Conservation (phyloP, 2,888 invertebrate genomes). For the Standfussiana lucernea region DNA sequence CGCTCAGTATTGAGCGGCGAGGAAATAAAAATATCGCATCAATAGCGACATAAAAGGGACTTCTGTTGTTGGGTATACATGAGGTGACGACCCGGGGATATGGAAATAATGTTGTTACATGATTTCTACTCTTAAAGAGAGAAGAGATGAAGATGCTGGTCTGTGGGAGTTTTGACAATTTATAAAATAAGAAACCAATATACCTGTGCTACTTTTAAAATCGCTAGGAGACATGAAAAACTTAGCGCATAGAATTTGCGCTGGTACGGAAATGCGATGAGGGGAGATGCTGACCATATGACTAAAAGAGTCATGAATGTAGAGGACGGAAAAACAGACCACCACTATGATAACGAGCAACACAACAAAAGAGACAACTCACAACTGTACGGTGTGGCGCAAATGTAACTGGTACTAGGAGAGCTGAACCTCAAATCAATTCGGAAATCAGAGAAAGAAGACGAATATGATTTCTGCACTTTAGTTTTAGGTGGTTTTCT, state of each 20-base stretch:
- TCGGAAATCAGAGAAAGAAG: too few species aligned
- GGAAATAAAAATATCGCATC: slow-evolving; percentile 89
- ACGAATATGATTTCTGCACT: not conserved
- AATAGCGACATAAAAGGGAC: slow-evolving; percentile 84
- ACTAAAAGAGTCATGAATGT: not conserved
- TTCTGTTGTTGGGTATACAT: slow-evolving; percentile 46
- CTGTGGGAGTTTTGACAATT: too few species aligned
- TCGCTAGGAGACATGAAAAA: too few species aligned
- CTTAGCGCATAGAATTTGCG: too few species aligned
- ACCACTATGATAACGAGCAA: too few species aligned
- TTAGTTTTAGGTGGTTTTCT: not conserved
- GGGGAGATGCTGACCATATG: not conserved
- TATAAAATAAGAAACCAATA: too few species aligned
- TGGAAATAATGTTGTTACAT: not conserved
- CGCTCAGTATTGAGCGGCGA: slow-evolving; percentile 77
- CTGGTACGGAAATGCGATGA: not conserved
- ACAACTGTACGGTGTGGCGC: too few species aligned
- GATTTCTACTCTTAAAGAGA: not conserved
- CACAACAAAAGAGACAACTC: too few species aligned
- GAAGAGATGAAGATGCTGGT: not conserved
- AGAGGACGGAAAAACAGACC: not conserved
- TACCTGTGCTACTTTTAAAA: too few species aligned
- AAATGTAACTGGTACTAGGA: too few species aligned
- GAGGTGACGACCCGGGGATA: slow-evolving; percentile 45
- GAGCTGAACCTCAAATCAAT: too few species aligned